Conservation (phyloP, 2,113 vertebrate genomes). For the Dasyprocta punctata region DNA sequence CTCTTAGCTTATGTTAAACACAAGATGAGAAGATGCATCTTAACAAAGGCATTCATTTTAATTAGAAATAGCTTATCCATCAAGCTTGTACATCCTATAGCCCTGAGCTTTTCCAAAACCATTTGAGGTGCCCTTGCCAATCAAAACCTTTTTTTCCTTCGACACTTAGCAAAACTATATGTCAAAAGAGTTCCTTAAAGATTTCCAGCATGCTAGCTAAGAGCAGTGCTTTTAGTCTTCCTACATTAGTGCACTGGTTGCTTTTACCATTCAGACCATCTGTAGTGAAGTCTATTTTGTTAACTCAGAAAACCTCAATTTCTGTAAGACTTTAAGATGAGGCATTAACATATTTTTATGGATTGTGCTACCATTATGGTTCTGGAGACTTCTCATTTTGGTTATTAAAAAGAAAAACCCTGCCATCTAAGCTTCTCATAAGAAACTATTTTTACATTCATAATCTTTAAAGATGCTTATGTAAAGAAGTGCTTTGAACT, state of each 20-base stretch:
- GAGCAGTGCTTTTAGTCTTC: slow-evolving; percentile 66
- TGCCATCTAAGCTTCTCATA: slow-evolving; percentile 75
- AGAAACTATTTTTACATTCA: slow-evolving; percentile 82
- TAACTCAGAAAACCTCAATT: slow-evolving; percentile 82
- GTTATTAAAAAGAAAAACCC: slow-evolving; percentile 79
- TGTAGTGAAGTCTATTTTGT: slow-evolving; percentile 80
- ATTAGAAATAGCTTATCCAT: slow-evolving; percentile 49
- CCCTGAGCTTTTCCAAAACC: slow-evolving; percentile 48
- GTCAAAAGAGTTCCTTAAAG: slow-evolving; percentile 66
- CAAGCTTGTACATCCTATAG: background rate
- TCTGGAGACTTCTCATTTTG: slow-evolving; percentile 76
- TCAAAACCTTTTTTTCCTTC: slow-evolving; percentile 56
- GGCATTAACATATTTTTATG: slow-evolving; percentile 78
- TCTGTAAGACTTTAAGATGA: slow-evolving; percentile 80
- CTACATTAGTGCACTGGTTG: slow-evolving; percentile 51
- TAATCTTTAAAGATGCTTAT: slow-evolving; percentile 83
- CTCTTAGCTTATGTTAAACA: background rate
- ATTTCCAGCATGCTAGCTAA: slow-evolving; percentile 68
- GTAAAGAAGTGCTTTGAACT: slow-evolving; percentile 81
- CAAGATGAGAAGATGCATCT: slow-evolving; percentile 19
- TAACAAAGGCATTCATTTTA: slow-evolving; percentile 30
- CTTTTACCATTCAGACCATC: slow-evolving; percentile 78
- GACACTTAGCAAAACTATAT: slow-evolving; percentile 52
- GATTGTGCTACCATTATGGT: slow-evolving; percentile 73
- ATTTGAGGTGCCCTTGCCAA: slow-evolving; percentile 57